Conservation (phyloP, 2,797 vertebrate species). For the Chloroceryle inda region DNA sequence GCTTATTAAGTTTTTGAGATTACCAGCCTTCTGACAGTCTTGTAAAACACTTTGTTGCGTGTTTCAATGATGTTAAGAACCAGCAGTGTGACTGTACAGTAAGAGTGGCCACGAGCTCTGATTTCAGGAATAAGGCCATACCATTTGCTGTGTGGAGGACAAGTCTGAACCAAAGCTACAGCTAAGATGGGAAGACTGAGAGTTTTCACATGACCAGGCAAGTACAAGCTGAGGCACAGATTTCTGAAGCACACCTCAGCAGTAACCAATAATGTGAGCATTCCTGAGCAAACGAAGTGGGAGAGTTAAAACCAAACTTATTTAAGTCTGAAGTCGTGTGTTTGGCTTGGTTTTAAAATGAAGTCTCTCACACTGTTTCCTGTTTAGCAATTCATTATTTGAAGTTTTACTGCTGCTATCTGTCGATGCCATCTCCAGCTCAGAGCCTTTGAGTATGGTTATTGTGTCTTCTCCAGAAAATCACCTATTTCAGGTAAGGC, state of each 20-base stretch:
- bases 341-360: not conserved
- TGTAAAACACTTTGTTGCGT: not conserved
- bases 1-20: not conserved
- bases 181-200: not conserved
- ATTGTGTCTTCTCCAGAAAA: not conserved
- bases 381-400: not conserved
- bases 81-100: not conserved
- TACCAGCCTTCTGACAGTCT: not conserved
- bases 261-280: not conserved
- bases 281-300: not conserved
- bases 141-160: not conserved
- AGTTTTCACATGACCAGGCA: not conserved
- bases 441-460: not conserved
- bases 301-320: not conserved
- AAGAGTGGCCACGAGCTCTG: not conserved
- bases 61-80: not conserved
- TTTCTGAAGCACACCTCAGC: not conserved
- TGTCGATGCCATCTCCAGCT: not conserved
- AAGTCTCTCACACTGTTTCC: not conserved
- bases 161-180: not conserved
- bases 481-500: not conserved
- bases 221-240: not conserved
- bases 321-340: not conserved
- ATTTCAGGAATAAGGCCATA: not conserved
- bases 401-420: not conserved